Evolutionary conservation across 2,888 invertebrate genomes (phyloP).

Genomic region (Scrobipalpa atriplicella): DNA sequence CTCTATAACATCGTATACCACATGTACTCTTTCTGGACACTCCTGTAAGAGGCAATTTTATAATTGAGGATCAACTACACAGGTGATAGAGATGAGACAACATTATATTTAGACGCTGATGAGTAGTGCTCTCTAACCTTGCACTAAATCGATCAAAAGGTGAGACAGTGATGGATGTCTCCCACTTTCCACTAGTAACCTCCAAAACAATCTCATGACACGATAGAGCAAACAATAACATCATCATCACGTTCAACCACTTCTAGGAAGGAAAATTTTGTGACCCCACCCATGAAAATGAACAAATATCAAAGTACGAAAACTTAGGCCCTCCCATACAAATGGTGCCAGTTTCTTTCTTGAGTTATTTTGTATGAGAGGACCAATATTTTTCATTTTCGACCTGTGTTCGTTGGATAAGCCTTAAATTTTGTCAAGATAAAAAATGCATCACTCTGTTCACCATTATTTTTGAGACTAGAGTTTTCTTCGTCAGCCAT

Average conservation of each 20-base stretch:
- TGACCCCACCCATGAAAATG: too few species aligned
- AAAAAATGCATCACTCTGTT: constrained; percentile 38
- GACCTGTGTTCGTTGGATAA: too few species aligned
- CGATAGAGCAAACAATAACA: constrained; percentile 30
- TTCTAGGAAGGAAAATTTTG: constrained; percentile 37
- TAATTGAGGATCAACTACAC: background rate
- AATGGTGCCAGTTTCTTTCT: too few species aligned
- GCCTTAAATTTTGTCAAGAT: constrained; percentile 36
- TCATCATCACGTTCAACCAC: constrained; percentile 32
- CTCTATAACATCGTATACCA: too few species aligned
- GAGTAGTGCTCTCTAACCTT: constrained; percentile 15
- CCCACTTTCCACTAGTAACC: constrained; percentile 19
- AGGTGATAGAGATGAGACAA: background rate
- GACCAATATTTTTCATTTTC: too few species aligned
- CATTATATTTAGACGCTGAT: background rate
- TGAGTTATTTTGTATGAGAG: too few species aligned
- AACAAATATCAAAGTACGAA: too few species aligned
- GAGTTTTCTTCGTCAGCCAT: constrained; percentile 34
- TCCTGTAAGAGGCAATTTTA: background rate
- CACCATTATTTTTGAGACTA: constrained; percentile 37
- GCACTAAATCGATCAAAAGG: constrained; percentile 25
- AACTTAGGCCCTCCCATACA: too few species aligned
- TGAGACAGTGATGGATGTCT: constrained; percentile 30
- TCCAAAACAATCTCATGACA: constrained; percentile 9
- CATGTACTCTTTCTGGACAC: background rate